These are phyloP conservation scores for Frankliniella intonsa DNA, from an alignment of 2,888 invertebrate genomes.

Conservation along the genomic window DNA sequence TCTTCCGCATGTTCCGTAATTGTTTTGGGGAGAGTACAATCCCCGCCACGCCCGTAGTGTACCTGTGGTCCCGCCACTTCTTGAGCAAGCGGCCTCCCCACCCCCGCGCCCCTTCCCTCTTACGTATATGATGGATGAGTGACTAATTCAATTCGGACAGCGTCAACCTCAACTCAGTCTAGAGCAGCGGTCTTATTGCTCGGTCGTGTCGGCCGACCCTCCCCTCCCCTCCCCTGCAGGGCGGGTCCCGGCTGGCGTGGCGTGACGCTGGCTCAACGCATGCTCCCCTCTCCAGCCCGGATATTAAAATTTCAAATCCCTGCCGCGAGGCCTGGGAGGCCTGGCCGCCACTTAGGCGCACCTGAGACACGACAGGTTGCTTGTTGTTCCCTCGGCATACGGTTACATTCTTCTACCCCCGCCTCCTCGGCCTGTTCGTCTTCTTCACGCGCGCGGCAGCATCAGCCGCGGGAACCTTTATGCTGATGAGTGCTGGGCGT, in stretches of 20 bases:
- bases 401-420: too few species aligned
- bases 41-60: too few species aligned
- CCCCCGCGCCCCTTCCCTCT: too few species aligned
- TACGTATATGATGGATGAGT: not conserved
- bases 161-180: not conserved
- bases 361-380: not conserved
- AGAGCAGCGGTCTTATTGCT: too few species aligned
- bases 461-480: not conserved
- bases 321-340: not conserved
- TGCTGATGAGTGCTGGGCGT: not conserved
- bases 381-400: too few species aligned
- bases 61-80: too few species aligned
- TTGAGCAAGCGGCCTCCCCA: too few species aligned
- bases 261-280: not conserved
- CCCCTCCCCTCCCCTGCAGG: not conserved
- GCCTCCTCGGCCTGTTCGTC: not conserved
- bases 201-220: not conserved
- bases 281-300: not conserved
- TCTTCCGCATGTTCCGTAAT: too few species aligned
- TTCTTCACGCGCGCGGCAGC: too few species aligned
- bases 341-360: not conserved
- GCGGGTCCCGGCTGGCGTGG: too few species aligned
- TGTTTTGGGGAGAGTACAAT: too few species aligned
- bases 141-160: not conserved
- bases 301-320: constrained; percentile 23